These are phyloP conservation scores for Thalassoma bifasciatum DNA, from an alignment of 2,113 vertebrate species.

Conservation along the genomic window DNA sequence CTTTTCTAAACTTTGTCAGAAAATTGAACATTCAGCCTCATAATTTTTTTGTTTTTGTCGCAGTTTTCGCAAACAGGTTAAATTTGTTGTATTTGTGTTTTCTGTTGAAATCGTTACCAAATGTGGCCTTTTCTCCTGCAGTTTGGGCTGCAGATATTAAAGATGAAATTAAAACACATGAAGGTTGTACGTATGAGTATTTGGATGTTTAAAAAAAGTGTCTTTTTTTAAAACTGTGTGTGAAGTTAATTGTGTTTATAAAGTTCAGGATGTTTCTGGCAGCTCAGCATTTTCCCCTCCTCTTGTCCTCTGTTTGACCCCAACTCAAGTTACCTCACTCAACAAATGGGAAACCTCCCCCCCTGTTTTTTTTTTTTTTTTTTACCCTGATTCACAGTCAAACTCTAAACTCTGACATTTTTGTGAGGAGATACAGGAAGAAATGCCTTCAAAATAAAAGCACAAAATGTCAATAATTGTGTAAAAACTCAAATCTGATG, in stretches of 20 bases:
- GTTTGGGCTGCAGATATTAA: constrained; percentile 85
- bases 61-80: constrained; percentile 60
- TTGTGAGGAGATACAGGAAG: neutral
- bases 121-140: constrained; percentile 74
- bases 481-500: too few relatives aligned
- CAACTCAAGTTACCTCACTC: constrained; percentile 1
- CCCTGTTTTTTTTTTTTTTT: too few relatives aligned
- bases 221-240: too few relatives aligned
- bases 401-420: neutral
- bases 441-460: constrained; percentile 55
- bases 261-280: neutral
- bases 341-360: neutral
- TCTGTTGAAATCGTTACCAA: constrained; percentile 82
- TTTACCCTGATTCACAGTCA: neutral
- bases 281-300: constrained; percentile 20
- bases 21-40: neutral
- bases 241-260: neutral
- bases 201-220: neutral
- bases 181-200: neutral
- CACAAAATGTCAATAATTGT: neutral
- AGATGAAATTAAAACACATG: constrained; percentile 78
- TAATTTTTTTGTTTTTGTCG: neutral
- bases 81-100: constrained; percentile 83
- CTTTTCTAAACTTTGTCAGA: constrained; percentile 23
- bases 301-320: constrained; percentile 53